Evolutionary conservation across 2,888 invertebrate genomes (phyloP).

Genomic region (Eutolmus rufibarbis): DNA sequence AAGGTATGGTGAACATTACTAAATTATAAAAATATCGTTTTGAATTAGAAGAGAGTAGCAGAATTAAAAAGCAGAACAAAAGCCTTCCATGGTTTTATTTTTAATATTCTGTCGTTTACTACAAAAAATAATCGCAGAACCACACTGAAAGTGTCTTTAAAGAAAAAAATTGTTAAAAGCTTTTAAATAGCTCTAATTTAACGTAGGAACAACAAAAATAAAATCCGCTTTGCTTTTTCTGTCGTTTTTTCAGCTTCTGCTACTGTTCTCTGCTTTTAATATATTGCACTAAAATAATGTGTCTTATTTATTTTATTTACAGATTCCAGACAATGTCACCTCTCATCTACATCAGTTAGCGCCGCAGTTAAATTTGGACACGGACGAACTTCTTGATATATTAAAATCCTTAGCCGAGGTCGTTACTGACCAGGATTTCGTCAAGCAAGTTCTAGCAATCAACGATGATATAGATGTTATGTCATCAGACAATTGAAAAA

Average conservation of each 20-base stretch:
- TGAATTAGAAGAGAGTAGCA: not conserved
- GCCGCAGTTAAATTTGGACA: slow-evolving; percentile 74
- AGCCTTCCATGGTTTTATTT: too few species aligned
- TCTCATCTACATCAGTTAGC: slow-evolving; percentile 74
- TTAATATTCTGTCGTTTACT: too few species aligned
- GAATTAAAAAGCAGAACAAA: not conserved
- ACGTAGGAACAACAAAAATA: too few species aligned
- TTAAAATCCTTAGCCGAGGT: slow-evolving; percentile 73
- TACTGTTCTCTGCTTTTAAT: not conserved
- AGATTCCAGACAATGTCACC: slow-evolving; percentile 70
- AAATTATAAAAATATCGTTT: not conserved
- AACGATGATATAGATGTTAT: slow-evolving; percentile 82
- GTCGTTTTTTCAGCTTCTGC: not conserved
- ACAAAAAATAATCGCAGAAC: too few species aligned
- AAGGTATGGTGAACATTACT: slow-evolving; percentile 63
- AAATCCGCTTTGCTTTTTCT: too few species aligned
- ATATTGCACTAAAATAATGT: not conserved
- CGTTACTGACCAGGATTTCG: slow-evolving; percentile 74
- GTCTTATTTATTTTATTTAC: slow-evolving; percentile 48
- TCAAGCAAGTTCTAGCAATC: slow-evolving; percentile 78
- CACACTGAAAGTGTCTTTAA: too few species aligned
- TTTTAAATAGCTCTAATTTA: too few species aligned
- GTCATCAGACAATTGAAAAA: slow-evolving; percentile 72
- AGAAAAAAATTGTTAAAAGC: too few species aligned
- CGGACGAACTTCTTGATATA: slow-evolving; percentile 69